Conservation (phyloP, 2,797 vertebrate species). For the Leucoraja ocellata region DNA sequence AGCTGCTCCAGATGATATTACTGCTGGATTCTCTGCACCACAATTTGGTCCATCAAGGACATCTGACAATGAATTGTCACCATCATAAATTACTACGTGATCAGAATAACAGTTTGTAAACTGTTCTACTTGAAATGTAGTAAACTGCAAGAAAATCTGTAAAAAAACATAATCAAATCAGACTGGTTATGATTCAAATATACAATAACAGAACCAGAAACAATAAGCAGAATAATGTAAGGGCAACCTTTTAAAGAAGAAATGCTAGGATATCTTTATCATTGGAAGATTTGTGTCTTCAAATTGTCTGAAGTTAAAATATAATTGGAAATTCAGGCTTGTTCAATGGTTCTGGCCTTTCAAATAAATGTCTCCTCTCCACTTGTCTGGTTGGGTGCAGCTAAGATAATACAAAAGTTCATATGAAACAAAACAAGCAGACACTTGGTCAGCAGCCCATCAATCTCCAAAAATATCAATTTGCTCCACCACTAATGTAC, state of each 20-base stretch:
- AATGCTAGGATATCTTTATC: background rate
- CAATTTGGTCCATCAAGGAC: constrained; percentile 19
- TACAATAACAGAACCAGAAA: background rate
- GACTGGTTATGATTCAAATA: background rate
- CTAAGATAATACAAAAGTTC: background rate
- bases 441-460: background rate
- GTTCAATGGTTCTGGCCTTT: background rate
- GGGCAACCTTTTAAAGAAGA: background rate
- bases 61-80: constrained; percentile 40
- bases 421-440: background rate
- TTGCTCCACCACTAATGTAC: background rate
- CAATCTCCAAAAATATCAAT: background rate
- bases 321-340: background rate
- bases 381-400: background rate
- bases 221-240: background rate
- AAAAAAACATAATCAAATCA: constrained; percentile 36
- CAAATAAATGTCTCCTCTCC: background rate
- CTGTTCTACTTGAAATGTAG: constrained; percentile 46
- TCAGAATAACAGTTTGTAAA: constrained; percentile 48
- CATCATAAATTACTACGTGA: constrained; percentile 52
- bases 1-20: background rate
- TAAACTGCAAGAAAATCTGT: constrained; percentile 49
- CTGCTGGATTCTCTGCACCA: constrained; percentile 18
- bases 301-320: background rate
- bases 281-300: background rate